Evolutionary conservation across 2,797 vertebrate genomes (phyloP), one percentile per base, ranked within the genome.

Genomic region (Triplophysa bombifrons): DNA sequence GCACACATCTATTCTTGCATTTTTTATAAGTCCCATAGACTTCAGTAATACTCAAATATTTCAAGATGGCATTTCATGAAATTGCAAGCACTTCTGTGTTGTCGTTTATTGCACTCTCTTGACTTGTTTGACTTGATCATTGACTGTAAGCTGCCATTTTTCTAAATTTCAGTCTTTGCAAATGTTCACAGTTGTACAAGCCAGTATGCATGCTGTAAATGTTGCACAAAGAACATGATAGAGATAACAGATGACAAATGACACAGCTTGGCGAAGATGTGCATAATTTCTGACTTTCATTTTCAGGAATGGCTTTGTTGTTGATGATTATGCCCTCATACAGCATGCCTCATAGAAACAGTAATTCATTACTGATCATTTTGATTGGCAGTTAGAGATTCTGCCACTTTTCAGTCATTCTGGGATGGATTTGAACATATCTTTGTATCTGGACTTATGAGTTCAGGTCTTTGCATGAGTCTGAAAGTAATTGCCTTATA

Each of bases 261-360:
- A 44, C 46, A 72, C 76, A 64, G 30, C 51, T 78, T 53, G 56
- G 56, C 19, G n/a, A 61, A 56, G 66, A 34, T 63, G 9, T 51
- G 44, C 11, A 1, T 69, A 5, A 44, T 58, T 58, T 58, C 25
- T 77, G 41, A 25, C 58, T 10, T 12, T 69, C 69, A 46, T 12
- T 64, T 22, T 71, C 19, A 61, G 70, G 58, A 51, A 64, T 44
- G 44, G 16, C 67, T 48, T 71, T 63, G 61, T 48, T 58, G 56
- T 63, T 61, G 48, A 13, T 50, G 50, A 77, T 77, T 20, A 14
- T 58, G 7, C 65, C 65, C 27, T 69, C 22, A 69, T 34, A 58
- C 75, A 68, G 1, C 34, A 14, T 58, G 7, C 65, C 27, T 69
- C 22, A 69, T 34, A 46, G 65, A 60, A 76, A 76, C 38, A 34